Evolutionary conservation across 2,888 invertebrate species (phyloP).

Genomic region (Stenichneumon culpator): DNA sequence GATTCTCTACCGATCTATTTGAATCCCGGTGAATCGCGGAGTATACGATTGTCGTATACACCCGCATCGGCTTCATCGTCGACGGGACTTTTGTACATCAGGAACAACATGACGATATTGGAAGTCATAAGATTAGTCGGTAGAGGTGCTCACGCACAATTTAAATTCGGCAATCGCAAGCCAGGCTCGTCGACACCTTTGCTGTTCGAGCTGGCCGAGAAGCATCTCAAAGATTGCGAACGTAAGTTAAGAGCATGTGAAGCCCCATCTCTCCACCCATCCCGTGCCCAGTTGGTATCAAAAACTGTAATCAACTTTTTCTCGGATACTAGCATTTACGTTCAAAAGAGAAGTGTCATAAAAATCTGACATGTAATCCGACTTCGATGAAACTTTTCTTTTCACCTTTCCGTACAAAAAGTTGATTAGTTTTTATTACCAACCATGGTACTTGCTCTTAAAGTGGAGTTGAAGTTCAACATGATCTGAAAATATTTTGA

Average conservation of each 20-base stretch:
- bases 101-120: conserved; percentile 96
- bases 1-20: conserved; percentile 80
- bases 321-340: no score
- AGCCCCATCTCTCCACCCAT: no score
- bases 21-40: conserved; percentile 79
- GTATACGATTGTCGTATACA: conserved; percentile 79
- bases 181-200: conserved; percentile 92
- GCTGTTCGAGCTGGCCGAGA: conserved; percentile 92
- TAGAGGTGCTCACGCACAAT: conserved; percentile 93
- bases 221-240: conserved; percentile 88
- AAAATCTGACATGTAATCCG: no score
- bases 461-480: no score
- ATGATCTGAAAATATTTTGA: no score
- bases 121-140: conserved; percentile 94
- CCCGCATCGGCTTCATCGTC: conserved; percentile 78
- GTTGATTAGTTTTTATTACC: no score
- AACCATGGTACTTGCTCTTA: no score
- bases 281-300: no score
- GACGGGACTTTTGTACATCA: conserved; percentile 82
- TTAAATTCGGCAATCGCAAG: conserved; percentile 95
- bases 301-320: no score
- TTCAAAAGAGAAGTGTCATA: no score
- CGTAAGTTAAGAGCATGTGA: conserved; percentile 83
- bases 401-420: no score
- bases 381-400: no score